phyloP scores from a whole-genome alignment of 2,797 vertebrate species.

The Tenualosa thibaudeaui region DNA sequence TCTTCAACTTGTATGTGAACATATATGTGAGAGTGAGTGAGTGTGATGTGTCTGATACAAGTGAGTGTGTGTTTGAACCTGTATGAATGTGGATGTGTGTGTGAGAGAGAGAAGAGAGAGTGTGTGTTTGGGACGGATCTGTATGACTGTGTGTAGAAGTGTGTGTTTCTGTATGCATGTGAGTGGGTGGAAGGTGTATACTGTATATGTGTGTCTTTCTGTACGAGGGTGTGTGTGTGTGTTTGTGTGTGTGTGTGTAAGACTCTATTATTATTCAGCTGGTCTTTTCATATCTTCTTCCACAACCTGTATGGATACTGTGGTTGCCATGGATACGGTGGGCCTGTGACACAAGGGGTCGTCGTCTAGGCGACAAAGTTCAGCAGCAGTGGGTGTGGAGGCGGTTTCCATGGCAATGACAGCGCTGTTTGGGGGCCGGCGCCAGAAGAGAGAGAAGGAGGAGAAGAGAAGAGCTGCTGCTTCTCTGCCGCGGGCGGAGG shows the following conservation, averaged over 20 bases:
- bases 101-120: neutral
- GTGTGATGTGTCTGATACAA: neutral
- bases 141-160: constrained; percentile 27
- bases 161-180: neutral
- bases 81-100: neutral
- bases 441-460: neutral
- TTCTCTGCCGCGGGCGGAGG: neutral
- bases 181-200: too few species aligned
- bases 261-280: too few species aligned
- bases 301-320: constrained; percentile 15
- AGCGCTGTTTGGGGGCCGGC: constrained; percentile 65
- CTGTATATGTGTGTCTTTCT: too few species aligned
- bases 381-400: constrained; percentile 14
- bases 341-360: neutral
- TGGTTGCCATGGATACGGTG: constrained; percentile 29
- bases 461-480: neutral
- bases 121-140: neutral
- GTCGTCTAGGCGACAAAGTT: constrained; percentile 5
- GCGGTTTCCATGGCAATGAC: constrained; percentile 61
- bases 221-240: neutral
- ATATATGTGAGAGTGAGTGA: neutral
- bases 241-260: too few species aligned
- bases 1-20: neutral
- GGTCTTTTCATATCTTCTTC: neutral
- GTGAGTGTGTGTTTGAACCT: too few species aligned